Base-by-base conservation (phyloP, 2,113 vertebrate species). In the Zosterops pallidus region DNA sequence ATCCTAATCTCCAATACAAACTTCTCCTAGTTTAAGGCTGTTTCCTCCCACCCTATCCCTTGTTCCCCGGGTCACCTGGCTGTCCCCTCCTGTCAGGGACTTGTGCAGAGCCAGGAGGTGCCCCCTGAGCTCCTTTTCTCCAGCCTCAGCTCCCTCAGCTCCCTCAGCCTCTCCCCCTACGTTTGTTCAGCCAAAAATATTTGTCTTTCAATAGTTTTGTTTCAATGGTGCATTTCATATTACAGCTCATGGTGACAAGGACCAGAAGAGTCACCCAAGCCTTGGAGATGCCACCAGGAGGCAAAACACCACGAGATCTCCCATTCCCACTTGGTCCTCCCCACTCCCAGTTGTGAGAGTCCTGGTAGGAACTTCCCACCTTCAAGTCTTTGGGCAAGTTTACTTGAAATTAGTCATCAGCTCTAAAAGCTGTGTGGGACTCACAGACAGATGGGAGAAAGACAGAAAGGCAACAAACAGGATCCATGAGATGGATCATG, bases 291-390 rank as follows among this genome's bases (percentile, higher is more conserved):
- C 39, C 35, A 46, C 33, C 86, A 83, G 20, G 11, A 88, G 20
- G 11, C 22, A 63, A 85, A 87, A 53, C 3, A 0, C n/a, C 21
- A 21, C 0, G 4, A 29, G 24, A 21, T 49, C 4, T 5, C 10
- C 37, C 56, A 12, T 64, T 81, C 53, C n/a, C 5, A 1, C 37
- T 14, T 26, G 24, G 13, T 64, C 2, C 14, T 15, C 23, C 33
- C 63, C 2, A 1, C 10, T 74, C 69, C 55, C 5, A 0, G 13
- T 5, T 71, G 28, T 23, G 15, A 4, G 15, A 4, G 25, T 39
- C 53, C 41, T 63, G 3, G 3, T 17, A 56, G 49, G 33, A 90
- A n/a, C 9, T 33, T 80, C 44, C n/a, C 49, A 56, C 24, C 57
- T 83, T 37, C 3, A 1, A 69, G 33, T 18, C 53, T 62, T 60